phyloP scores from a whole-genome alignment of 2,113 vertebrate genomes.

The Hippocampus abdominalis region DNA sequence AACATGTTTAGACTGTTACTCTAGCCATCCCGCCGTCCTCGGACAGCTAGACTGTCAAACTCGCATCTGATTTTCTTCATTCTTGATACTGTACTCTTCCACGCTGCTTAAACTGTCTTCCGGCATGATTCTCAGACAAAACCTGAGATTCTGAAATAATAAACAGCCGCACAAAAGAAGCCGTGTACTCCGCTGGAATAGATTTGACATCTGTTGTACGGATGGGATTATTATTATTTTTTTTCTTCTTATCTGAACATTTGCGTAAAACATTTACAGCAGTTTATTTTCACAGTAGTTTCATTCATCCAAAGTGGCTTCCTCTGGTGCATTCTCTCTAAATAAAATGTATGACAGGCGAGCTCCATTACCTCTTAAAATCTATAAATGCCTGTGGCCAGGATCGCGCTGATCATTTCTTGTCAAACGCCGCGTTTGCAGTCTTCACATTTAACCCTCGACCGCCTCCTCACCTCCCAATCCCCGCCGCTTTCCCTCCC shows the following conservation, averaged over 20 bases:
- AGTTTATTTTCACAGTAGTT: conserved; percentile 52
- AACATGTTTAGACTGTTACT: conserved; percentile 58
- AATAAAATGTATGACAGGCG: background rate
- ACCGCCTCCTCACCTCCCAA: conserved; percentile 15
- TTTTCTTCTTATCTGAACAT: conserved; percentile 38
- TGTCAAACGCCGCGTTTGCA: conserved; percentile 4
- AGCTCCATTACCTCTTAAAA: background rate
- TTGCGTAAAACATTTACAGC: conserved; percentile 24
- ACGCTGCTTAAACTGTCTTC: conserved; percentile 55
- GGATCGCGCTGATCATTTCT: background rate
- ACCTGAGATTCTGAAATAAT: conserved; percentile 60
- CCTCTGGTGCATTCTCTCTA: conserved; percentile 3
- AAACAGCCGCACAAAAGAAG: conserved; percentile 43
- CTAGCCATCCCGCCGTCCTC: conserved; percentile 26
- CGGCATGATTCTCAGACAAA: conserved; percentile 54
- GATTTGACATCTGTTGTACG: conserved; percentile 62
- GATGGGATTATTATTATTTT: conserved; percentile 28
- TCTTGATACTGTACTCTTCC: conserved; percentile 62
- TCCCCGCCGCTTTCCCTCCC: conserved; percentile 9
- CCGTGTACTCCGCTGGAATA: conserved; percentile 26
- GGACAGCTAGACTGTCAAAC: conserved; percentile 41
- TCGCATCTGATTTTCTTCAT: conserved; percentile 40
- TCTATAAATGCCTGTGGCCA: background rate
- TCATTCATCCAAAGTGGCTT: conserved; percentile 15
- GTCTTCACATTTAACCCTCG: conserved; percentile 9